phyloP scores from a whole-genome alignment of 2,888 invertebrate genomes.

The Salticus scenicus region DNA sequence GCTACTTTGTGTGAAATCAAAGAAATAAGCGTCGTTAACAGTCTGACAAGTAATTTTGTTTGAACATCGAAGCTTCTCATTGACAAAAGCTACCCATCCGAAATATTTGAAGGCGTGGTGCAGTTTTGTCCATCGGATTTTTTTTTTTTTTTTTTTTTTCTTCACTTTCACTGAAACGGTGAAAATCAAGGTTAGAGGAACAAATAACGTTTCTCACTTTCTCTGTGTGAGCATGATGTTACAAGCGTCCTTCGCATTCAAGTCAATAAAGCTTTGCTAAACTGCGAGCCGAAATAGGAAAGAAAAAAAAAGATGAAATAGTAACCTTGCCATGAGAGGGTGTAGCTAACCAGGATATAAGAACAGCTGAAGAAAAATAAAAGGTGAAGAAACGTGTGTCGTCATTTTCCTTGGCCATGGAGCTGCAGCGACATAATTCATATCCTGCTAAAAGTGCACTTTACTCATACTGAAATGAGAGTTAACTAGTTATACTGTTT shows the following conservation, averaged over 20 bases:
- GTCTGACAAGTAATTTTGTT: neutral
- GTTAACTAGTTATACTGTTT: too few species aligned
- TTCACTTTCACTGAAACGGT: constrained; percentile 32
- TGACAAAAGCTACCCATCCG: constrained; percentile 33
- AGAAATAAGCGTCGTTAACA: constrained; percentile 15
- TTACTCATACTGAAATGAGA: too few species aligned
- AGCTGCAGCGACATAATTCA: neutral
- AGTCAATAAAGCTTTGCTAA: constrained; percentile 11
- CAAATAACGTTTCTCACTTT: constrained; percentile 8
- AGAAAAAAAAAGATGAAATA: constrained; percentile 33
- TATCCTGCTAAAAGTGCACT: neutral
- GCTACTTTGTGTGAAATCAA: neutral
- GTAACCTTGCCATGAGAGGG: constrained; percentile 45
- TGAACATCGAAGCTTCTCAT: neutral
- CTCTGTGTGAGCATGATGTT: neutral
- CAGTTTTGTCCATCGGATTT: neutral
- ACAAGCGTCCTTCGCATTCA: constrained; percentile 9
- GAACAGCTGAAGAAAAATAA: too few species aligned
- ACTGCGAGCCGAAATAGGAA: constrained; percentile 7
- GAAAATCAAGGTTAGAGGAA: constrained; percentile 35
- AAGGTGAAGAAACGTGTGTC: neutral
- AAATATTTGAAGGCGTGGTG: constrained; percentile 24
- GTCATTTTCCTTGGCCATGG: constrained; percentile 16
- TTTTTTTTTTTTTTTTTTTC: neutral
- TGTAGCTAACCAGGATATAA: neutral